These are phyloP conservation scores for Lepus oiostolus DNA, from an alignment of 2,797 vertebrate species.

Conservation along the genomic window DNA sequence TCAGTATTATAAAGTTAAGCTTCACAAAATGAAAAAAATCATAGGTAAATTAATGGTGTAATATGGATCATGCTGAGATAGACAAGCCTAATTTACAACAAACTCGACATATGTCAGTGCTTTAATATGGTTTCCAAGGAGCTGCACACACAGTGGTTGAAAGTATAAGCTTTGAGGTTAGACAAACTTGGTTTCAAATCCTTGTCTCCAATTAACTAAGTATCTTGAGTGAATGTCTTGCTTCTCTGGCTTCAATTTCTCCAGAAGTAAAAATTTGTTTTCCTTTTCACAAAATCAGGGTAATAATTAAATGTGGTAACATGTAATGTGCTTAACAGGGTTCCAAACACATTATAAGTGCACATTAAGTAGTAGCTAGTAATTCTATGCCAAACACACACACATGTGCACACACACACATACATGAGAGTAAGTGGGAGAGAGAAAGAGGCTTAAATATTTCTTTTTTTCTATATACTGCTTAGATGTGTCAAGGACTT, in stretches of 20 bases:
- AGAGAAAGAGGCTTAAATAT: neutral
- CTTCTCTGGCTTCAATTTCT: constrained; percentile 14
- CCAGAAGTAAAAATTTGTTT: neutral
- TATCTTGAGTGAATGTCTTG: neutral
- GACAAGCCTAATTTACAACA: neutral
- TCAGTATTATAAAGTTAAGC: neutral
- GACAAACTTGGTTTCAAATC: neutral
- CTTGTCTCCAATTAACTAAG: neutral
- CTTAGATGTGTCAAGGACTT: neutral
- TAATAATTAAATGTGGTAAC: neutral
- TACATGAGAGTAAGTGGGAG: neutral
- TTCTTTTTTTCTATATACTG: neutral
- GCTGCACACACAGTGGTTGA: neutral
- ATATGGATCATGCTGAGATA: neutral
- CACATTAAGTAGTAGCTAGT: neutral
- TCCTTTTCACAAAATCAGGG: neutral
- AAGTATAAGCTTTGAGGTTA: neutral
- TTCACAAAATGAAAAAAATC: neutral
- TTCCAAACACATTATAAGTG: neutral
- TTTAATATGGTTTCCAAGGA: neutral
- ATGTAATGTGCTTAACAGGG: neutral
- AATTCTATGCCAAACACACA: neutral
- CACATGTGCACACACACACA: too few relatives aligned
- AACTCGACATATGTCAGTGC: neutral
- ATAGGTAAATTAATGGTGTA: neutral